phyloP scores from a whole-genome alignment of 2,888 invertebrate species.

The Euproctis similis region DNA sequence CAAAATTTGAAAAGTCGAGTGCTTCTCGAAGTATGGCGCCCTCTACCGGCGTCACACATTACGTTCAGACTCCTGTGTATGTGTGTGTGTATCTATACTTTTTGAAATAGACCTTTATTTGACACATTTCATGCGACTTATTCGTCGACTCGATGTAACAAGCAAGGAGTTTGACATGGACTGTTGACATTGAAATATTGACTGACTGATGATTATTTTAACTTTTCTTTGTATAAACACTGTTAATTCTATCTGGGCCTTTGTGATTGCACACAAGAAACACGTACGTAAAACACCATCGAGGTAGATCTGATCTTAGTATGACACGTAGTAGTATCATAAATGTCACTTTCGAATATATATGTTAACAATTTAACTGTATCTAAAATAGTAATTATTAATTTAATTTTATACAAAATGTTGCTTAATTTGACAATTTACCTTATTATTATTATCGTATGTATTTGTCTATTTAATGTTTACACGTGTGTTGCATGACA shows the following conservation, averaged over 20 bases:
- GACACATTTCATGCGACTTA: too few species aligned
- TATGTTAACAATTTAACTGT: slow-evolving; percentile 20
- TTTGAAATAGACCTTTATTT: too few species aligned
- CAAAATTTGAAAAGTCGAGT: too few species aligned
- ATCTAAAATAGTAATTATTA: slow-evolving; percentile 13
- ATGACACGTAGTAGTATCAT: slow-evolving; percentile 22
- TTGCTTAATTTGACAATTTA: slow-evolving; percentile 15
- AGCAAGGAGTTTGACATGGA: slow-evolving; percentile 2
- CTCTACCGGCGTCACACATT: too few species aligned
- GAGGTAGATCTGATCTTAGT: slow-evolving; percentile 27
- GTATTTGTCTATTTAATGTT: slow-evolving; percentile 28
- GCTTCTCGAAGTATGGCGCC: too few species aligned
- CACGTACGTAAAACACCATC: slow-evolving; percentile 34
- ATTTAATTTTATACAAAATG: too few species aligned
- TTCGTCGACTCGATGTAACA: too few species aligned
- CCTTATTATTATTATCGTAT: slow-evolving; percentile 23
- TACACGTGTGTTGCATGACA: slow-evolving; percentile 61
- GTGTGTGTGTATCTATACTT: too few species aligned
- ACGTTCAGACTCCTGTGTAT: too few species aligned
- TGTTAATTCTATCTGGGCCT: slow-evolving; percentile 30
- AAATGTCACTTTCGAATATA: slow-evolving; percentile 18
- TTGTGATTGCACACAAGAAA: slow-evolving; percentile 28
- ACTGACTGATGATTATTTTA: slow-evolving; percentile 23
- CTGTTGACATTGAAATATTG: slow-evolving; percentile 5
- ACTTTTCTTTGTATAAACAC: slow-evolving; percentile 32